Evolutionary conservation across 2,797 vertebrate species (phyloP), one percentile per base, ranked within the genome.

Genomic region (Oryzias dopingdopingensis): DNA sequence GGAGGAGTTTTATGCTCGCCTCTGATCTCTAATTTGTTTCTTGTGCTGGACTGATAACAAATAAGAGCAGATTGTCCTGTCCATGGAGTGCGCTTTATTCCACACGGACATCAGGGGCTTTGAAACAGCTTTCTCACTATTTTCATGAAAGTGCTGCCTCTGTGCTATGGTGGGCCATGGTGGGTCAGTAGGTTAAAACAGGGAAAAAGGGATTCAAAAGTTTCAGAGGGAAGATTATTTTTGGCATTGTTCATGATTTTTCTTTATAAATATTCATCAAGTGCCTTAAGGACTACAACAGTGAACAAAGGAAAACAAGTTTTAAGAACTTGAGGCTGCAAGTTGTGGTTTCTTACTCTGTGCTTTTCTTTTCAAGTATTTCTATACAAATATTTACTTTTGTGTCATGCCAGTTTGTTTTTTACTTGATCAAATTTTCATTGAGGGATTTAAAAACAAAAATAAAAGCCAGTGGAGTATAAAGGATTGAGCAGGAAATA

Each of bases 221-320:
- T 47, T 47, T 43, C 45, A 61, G 67, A 68, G 52, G 42, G 65
- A 74, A 52, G 51, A 77, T 52, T 82, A 78, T 67, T 78, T 20
- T 20, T 75, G 42, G 16, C 62, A 42, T 81, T 86, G 42, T 82
- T 89, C 77, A 59, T 81, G 70, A 79, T 72, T 62, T 65, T 81
- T 75, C 46, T 60, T 77, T 67, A 87, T 85, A 73, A 75, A 83
- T 85, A 77, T 51, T 80, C 59, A 92, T 91, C 81, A 95, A 96
- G 96, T 96, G 96, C 96, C 96, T 98, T 96, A 87, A 89, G 88
- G 73, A 91, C 77, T 77, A 86, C 66, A 81, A 69, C 64, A 77
- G 62, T 82, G 75, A 81, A 79, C 43, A 85, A 81, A 83, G 65
- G 75, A 82, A 71, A 89, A 83, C 84, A 90, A 50, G 74, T 75